Conservation (phyloP, 2,113 vertebrate species). For the Cisticola juncidis region DNA sequence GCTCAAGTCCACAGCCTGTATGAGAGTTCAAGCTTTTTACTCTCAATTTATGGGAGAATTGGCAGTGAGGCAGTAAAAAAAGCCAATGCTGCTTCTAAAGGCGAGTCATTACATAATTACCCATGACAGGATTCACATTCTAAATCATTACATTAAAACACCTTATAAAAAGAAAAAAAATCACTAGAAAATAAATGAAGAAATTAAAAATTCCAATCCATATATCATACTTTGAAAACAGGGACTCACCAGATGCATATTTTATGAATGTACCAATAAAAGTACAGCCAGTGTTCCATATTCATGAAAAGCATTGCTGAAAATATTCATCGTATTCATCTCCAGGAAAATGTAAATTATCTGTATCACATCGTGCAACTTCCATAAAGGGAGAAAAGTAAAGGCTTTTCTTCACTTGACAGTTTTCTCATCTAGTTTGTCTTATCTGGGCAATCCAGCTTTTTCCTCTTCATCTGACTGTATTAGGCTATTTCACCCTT, state of each 20-base stretch:
- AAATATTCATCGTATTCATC: conserved; percentile 36
- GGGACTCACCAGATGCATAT: conserved; percentile 37
- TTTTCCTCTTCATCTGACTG: background rate
- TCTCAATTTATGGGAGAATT: background rate
- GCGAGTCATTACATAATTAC: background rate
- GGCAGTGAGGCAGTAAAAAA: background rate
- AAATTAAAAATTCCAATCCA: conserved; percentile 11
- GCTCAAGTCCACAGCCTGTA: background rate
- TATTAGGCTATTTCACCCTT: background rate
- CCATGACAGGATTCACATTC: background rate
- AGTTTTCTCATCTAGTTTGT: background rate
- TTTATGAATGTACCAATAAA: conserved; percentile 62
- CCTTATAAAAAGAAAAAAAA: background rate
- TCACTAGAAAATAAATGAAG: conserved; percentile 7
- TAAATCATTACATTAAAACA: conserved; percentile 2
- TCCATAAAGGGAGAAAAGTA: background rate
- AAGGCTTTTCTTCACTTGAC: conserved; percentile 8
- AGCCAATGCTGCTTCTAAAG: background rate
- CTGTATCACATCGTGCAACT: background rate
- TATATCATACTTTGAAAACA: conserved; percentile 39
- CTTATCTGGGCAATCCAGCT: background rate
- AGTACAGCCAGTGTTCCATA: conserved; percentile 57
- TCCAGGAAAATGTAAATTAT: conserved; percentile 41
- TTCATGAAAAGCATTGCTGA: conserved; percentile 51
- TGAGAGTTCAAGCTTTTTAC: background rate